Evolutionary conservation across 2,888 invertebrate species (phyloP).

Genomic region (Volucella zonaria): DNA sequence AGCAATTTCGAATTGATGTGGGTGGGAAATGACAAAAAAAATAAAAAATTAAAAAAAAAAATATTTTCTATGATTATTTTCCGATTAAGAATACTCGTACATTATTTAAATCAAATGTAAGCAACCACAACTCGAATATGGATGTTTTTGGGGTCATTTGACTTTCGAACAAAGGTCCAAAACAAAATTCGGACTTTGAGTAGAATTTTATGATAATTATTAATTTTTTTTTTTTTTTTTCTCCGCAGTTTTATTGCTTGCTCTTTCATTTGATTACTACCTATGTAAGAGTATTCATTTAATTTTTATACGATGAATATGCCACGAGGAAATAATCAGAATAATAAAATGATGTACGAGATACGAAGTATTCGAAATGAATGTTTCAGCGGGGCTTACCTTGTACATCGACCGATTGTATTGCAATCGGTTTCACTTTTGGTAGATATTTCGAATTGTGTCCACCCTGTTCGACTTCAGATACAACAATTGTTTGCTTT

Average conservation of each 20-base stretch:
- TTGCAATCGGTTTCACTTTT: constrained; percentile 91
- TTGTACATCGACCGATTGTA: constrained; percentile 88
- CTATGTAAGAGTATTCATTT: constrained; percentile 28
- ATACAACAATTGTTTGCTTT: constrained; percentile 88
- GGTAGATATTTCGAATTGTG: constrained; percentile 87
- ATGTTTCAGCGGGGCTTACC: constrained; percentile 81
- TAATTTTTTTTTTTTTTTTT: not conserved
- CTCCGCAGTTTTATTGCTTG: constrained; percentile 4
- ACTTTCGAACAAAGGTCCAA: constrained; percentile 68
- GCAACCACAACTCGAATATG: constrained; percentile 19
- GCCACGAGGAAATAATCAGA: constrained; percentile 21
- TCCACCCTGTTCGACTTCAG: constrained; percentile 90
- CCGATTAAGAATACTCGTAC: not conserved
- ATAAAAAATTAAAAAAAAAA: too few relatives aligned
- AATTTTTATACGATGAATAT: constrained; percentile 49
- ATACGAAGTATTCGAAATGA: too few relatives aligned
- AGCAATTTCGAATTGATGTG: constrained; percentile 12
- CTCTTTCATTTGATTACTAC: constrained; percentile 40
- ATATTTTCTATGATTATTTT: too few relatives aligned
- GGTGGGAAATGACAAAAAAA: constrained; percentile 34
- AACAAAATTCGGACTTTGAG: constrained; percentile 66
- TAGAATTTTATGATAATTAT: constrained; percentile 53
- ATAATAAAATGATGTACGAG: not conserved
- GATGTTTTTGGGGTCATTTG: constrained; percentile 62
- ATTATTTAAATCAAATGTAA: not conserved